Base-by-base conservation (phyloP, 2,113 vertebrate species). In the Pluvialis apricaria region DNA sequence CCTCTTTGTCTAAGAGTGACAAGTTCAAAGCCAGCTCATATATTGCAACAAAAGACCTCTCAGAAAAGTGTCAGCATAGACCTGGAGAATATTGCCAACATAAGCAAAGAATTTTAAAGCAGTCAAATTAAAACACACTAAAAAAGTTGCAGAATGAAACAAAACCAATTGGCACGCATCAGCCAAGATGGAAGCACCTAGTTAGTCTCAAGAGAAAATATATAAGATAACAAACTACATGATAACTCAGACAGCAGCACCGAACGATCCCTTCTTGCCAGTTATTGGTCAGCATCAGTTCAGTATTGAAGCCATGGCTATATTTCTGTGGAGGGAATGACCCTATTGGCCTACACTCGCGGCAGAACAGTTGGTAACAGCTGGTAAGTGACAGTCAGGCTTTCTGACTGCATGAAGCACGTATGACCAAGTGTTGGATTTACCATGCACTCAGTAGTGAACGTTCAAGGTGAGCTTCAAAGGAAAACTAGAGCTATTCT, bases 1-100 rank as follows among this genome's bases (percentile, higher is more conserved):
- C 60, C 47, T 86, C 38, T 92, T 78, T 91, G 65, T 89, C 36
- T 76, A 76, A 69, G 69, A 96, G 36, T 84, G 88, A 89, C 66
- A 85, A 86, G 62, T 95, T 87, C 93, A 94, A 96, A 96, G 49
- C 64, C 90, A 94, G 64, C 84, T 80, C 90, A 90, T 93, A 51
- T 7, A 88, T 93, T 90, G 66, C 82, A 88, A 62, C 44, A 77
- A 76, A 95, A 93, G 45, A 55, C 71, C 42, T 96, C 71, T 96
- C 68, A 62, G 49, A 69, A 95, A 82, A 90, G 24, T 93, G 84
- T 86, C 87, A 82, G 49, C 25, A 29, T n/a, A 65, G 75, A 93
- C 85, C 66, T 96, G 90, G 75, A 19, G 17, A 80, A 86, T 86
- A 70, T 62, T 75, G 78, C 75, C 17, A 49, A 90, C 40, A 58